Conservation (phyloP, 2,888 invertebrate genomes). For the Archips xylosteana region DNA sequence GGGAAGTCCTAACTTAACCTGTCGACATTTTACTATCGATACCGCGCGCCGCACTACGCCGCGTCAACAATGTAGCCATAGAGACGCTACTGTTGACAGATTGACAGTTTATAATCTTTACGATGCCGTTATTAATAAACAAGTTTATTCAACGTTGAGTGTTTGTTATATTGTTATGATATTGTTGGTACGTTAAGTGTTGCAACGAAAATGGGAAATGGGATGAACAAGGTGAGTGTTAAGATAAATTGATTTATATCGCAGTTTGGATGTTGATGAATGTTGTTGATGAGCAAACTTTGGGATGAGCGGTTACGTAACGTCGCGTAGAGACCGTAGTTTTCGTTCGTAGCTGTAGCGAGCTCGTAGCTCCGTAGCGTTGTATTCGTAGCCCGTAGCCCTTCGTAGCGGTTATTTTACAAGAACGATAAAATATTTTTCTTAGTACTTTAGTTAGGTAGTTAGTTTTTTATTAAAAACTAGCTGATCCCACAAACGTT, state of each 20-base stretch:
- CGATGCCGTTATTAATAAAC: conserved; percentile 58
- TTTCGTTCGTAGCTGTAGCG: conserved; percentile 50
- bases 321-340: conserved; percentile 49
- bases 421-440: background rate
- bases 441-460: too few species aligned
- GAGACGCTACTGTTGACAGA: conserved; percentile 78
- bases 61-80: conserved; percentile 84
- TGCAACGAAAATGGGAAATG: conserved; percentile 89
- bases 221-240: conserved; percentile 94
- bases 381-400: background rate
- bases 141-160: conserved; percentile 58
- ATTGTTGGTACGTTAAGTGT: conserved; percentile 56
- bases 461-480: too few species aligned
- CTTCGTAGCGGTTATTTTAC: conserved; percentile 22
- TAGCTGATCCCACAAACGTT: too few species aligned
- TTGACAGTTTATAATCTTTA: conserved; percentile 63
- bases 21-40: conserved; percentile 56
- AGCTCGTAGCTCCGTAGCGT: conserved; percentile 36
- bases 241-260: conserved; percentile 28
- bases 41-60: conserved; percentile 66
- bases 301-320: conserved; percentile 54
- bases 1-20: conserved; percentile 48
- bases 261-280: background rate
- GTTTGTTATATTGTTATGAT: conserved; percentile 62
- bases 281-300: conserved; percentile 31